These are phyloP conservation scores for Sinotaia quadrata DNA, from an alignment of 2,888 invertebrate genomes.

Conservation along the genomic window DNA sequence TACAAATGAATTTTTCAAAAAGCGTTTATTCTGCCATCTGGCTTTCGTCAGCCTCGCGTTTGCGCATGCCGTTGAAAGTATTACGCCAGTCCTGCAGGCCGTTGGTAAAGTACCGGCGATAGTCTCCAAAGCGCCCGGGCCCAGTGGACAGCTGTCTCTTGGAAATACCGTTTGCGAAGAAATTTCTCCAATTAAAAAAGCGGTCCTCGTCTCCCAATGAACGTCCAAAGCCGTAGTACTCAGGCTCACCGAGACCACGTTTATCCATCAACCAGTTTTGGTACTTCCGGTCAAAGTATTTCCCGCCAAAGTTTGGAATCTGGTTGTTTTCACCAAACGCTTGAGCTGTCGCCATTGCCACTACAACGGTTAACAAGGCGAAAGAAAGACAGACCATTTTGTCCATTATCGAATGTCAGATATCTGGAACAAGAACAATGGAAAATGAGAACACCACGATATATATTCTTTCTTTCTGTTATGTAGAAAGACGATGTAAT, in stretches of 20 bases:
- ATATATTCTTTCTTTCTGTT: neutral
- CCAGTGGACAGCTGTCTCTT: slow-evolving; percentile 28
- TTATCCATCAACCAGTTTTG: slow-evolving; percentile 31
- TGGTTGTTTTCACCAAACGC: neutral
- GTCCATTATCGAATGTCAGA: neutral
- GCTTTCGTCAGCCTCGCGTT: slow-evolving; percentile 33
- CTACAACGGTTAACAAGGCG: neutral
- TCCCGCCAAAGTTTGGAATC: neutral
- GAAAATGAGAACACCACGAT: neutral
- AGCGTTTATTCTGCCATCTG: neutral
- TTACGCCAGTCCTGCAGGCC: slow-evolving; percentile 44
- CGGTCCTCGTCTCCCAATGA: slow-evolving; percentile 19
- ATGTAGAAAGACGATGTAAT: too few relatives aligned
- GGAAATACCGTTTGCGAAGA: slow-evolving; percentile 15
- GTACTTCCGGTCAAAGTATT: slow-evolving; percentile 6
- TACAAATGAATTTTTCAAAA: neutral
- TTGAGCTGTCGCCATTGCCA: neutral
- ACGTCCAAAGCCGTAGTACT: slow-evolving; percentile 8
- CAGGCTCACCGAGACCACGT: slow-evolving; percentile 10
- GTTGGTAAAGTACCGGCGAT: slow-evolving; percentile 35
- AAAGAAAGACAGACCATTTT: neutral
- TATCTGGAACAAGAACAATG: neutral
- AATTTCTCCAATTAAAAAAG: slow-evolving; percentile 26
- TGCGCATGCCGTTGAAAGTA: slow-evolving; percentile 34
- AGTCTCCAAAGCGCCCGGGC: slow-evolving; percentile 31